Evolutionary conservation across 2,888 invertebrate species (phyloP).

Genomic region (Allophyes oxyacanthae): DNA sequence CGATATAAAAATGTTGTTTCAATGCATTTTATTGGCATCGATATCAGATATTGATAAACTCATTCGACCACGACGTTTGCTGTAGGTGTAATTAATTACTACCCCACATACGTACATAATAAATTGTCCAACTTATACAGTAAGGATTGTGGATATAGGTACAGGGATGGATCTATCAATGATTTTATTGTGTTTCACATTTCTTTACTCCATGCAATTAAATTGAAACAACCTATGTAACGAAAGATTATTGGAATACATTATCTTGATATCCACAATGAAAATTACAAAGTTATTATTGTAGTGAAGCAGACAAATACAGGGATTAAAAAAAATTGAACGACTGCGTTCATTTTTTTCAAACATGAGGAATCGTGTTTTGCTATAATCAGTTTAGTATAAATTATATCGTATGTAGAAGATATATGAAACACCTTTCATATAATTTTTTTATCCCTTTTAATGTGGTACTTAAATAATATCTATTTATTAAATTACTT

Average conservation of each 20-base stretch:
- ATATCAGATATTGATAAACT: constrained; percentile 76
- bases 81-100: constrained; percentile 61
- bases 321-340: no score
- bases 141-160: constrained; percentile 7
- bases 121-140: constrained; percentile 27
- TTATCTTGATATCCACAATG: neutral
- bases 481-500: no score
- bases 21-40: constrained; percentile 76
- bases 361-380: no score
- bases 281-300: no score
- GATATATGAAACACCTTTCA: no score
- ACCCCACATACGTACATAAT: constrained; percentile 37
- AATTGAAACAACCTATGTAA: constrained; percentile 7
- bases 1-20: constrained; percentile 82
- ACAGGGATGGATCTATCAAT: constrained; percentile 18
- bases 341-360: no score
- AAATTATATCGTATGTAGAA: no score
- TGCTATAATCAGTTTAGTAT: no score
- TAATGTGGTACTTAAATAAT: no score
- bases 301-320: neutral
- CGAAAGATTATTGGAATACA: neutral
- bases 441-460: no score
- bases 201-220: constrained; percentile 33
- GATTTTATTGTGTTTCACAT: constrained; percentile 38
- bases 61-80: constrained; percentile 69